These are phyloP conservation scores for Tachuris rubrigastra DNA, from an alignment of 2,113 vertebrate species.

Conservation along the genomic window DNA sequence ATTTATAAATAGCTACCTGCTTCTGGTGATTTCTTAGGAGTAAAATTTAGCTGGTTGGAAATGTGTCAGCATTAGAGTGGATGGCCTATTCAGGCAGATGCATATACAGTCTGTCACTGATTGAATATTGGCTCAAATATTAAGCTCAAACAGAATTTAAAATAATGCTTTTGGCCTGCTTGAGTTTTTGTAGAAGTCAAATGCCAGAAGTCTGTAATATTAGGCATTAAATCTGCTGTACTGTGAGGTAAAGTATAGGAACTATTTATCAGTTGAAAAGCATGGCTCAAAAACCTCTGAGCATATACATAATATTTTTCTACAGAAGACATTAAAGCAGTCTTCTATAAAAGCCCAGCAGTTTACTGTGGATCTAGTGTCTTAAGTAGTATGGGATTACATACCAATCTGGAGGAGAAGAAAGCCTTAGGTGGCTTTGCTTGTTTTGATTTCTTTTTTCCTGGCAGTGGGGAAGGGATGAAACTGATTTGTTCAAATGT, in stretches of 20 bases:
- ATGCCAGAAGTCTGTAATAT: neutral
- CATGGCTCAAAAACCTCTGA: neutral
- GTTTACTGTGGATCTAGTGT: neutral
- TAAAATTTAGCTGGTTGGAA: neutral
- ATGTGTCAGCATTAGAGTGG: neutral
- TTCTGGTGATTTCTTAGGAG: conserved; percentile 7
- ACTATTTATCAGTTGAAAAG: neutral
- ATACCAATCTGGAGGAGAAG: neutral
- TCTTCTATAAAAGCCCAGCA: neutral
- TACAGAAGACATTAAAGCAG: neutral
- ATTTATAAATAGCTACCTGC: neutral
- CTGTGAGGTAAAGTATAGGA: neutral
- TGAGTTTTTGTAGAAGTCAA: neutral
- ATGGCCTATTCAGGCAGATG: neutral
- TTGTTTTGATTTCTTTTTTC: neutral
- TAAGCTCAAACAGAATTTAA: neutral
- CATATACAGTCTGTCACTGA: neutral
- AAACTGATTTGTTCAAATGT: neutral
- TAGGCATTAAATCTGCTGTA: neutral
- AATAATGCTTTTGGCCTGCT: neutral
- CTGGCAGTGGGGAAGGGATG: neutral
- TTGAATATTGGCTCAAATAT: neutral
- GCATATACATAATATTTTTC: neutral
- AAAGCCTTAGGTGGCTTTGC: neutral
- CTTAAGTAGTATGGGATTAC: neutral